phyloP scores from a whole-genome alignment of 2,797 vertebrate species.

The Mormyrus hasselquistii region DNA sequence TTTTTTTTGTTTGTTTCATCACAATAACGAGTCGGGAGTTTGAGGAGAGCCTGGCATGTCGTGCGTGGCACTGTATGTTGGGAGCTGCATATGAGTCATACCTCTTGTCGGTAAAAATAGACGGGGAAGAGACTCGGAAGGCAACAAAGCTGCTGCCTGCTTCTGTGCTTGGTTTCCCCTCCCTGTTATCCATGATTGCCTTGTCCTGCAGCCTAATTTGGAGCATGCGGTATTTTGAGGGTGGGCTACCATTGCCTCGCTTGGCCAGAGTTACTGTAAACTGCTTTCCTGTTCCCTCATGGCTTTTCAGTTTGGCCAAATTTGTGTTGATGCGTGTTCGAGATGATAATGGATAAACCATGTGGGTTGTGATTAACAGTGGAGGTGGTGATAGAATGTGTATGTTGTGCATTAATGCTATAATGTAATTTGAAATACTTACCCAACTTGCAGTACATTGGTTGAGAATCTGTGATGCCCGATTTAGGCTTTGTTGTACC shows the following conservation, averaged over 20 bases:
- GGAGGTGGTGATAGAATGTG: neutral
- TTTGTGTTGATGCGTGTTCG: neutral
- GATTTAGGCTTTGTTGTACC: neutral
- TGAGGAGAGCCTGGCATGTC: neutral
- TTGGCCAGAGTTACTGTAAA: neutral
- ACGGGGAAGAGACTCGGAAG: constrained; percentile 19
- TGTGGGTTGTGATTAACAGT: neutral
- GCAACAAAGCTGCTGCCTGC: constrained; percentile 15
- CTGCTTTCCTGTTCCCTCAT: neutral
- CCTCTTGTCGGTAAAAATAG: constrained; percentile 22
- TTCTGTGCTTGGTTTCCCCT: neutral
- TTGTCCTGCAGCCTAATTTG: constrained; percentile 10
- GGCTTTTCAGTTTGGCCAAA: neutral
- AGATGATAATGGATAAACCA: constrained; percentile 6
- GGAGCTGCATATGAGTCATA: constrained; percentile 21
- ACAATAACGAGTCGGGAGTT: neutral
- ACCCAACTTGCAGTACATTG: neutral
- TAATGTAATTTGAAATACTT: neutral
- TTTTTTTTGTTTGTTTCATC: neutral
- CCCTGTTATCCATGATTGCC: neutral
- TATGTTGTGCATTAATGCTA: neutral
- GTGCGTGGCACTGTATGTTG: constrained; percentile 6
- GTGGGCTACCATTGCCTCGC: neutral
- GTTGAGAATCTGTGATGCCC: neutral
- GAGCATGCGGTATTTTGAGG: neutral